Evolutionary conservation across 2,113 vertebrate species (phyloP).

Genomic region (Cnemophilus loriae): DNA sequence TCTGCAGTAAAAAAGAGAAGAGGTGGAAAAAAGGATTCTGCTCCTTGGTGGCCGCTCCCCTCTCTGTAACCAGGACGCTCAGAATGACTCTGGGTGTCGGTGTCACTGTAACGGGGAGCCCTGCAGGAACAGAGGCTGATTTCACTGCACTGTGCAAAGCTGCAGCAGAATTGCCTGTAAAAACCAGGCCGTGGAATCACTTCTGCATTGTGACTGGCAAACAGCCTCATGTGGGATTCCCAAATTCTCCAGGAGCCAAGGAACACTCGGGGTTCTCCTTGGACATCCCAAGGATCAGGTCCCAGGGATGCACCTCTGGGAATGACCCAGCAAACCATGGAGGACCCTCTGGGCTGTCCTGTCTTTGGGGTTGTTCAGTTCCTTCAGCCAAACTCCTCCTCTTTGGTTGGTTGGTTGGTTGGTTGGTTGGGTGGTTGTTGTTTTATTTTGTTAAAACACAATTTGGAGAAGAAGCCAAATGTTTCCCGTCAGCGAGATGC

Average conservation of each 20-base stretch:
- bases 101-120: neutral
- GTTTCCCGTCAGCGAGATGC: neutral
- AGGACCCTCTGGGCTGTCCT: neutral
- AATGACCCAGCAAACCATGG: accelerated
- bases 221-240: neutral
- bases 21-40: neutral
- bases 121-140: neutral
- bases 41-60: neutral
- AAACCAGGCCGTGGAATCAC: neutral
- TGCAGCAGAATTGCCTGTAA: neutral
- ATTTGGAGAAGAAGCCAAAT: neutral
- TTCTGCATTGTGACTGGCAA: neutral
- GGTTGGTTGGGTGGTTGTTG: neutral
- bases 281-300: neutral
- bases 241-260: neutral
- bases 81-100: neutral
- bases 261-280: accelerated
- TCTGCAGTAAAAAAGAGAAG: neutral
- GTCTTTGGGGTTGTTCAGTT: accelerated
- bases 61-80: neutral
- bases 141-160: neutral
- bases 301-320: accelerated
- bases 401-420: accelerated
- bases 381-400: neutral
- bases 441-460: neutral